Evolutionary conservation across 2,888 invertebrate genomes (phyloP), one percentile per base, ranked within the genome.

Genomic region (Diarsia dahlii): DNA sequence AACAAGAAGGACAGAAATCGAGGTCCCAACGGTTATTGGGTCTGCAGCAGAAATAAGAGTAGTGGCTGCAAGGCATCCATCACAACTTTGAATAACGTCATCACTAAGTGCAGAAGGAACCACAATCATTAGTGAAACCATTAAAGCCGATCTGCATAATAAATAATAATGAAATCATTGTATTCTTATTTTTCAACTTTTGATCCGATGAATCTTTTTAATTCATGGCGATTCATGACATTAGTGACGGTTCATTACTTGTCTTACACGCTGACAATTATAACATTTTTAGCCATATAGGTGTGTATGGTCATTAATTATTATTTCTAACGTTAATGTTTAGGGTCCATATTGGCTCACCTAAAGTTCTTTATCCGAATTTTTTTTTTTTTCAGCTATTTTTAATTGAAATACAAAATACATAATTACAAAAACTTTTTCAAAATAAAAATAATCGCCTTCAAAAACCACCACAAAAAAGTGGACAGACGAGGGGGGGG

Each of bases 31-130:
- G 39, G 39, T 39, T 39, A 39, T 39, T 39, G 39, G 39, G 6
- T 39, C 39, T 39, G 39, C 39, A 39, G 39, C 39, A 39, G 39
- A 39, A 39, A n/a, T 83, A n/a, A 80, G 82, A 81, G 84, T 34
- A 82, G 67, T 34, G 69, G 72, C 15, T 82, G 82, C 52, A 75
- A 67, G 54, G 85, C 89, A 9, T 79, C 80, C 28, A 77, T 88
- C 56, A 76, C 81, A n/a, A 89, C 89, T 15, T 78, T 67, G 8
- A 65, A 75, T 15, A 81, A 82, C 28, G 71, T 80, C 18, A 78
- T 86, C 54, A 68, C 79, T 45, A 83, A 65, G 20, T 48, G 18
- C 10, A 77, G 46, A n/a, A 67, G 73, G 60, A n/a, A 63, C 50
- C 86, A 86, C 48, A 86, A 86, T 50, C 86, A 86, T 71, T 82